phyloP scores from a whole-genome alignment of 2,888 invertebrate species.

The Agrotis puta region DNA sequence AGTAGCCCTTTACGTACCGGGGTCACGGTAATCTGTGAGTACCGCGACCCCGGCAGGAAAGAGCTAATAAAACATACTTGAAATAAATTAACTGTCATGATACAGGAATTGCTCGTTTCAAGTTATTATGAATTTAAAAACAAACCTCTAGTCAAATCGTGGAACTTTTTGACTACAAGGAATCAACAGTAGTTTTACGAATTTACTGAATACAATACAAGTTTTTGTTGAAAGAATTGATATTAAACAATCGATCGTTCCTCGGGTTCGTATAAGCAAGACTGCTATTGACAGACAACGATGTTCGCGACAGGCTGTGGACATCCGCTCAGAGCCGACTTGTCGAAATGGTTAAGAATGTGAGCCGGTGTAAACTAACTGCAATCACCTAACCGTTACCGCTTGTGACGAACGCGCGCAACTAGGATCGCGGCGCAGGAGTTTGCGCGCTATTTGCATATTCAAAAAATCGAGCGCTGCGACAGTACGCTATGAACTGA shows the following conservation, averaged over 20 bases:
- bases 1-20: too few relatives aligned
- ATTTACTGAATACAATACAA: slow-evolving; percentile 38
- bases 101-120: too few relatives aligned
- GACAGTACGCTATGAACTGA: slow-evolving; percentile 30
- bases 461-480: slow-evolving; percentile 64
- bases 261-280: slow-evolving; percentile 60
- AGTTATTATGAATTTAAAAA: neutral
- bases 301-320: slow-evolving; percentile 71
- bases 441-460: slow-evolving; percentile 72
- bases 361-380: slow-evolving; percentile 80
- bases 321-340: slow-evolving; percentile 80
- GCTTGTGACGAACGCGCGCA: slow-evolving; percentile 82
- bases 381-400: slow-evolving; percentile 84
- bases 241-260: slow-evolving; percentile 69
- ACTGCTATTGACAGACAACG: slow-evolving; percentile 69
- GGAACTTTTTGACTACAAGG: slow-evolving; percentile 17
- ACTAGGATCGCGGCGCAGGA: slow-evolving; percentile 67
- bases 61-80: too few relatives aligned
- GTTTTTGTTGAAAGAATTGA: slow-evolving; percentile 45
- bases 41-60: too few relatives aligned
- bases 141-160: slow-evolving; percentile 1
- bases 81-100: too few relatives aligned
- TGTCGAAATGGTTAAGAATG: slow-evolving; percentile 86
- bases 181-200: slow-evolving; percentile 42
- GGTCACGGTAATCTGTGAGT: too few relatives aligned